Percentiles rank a stretch among this genome's conserved stretches.
Evolutionary conservation across 2,797 vertebrate genomes (phyloP).

Genomic region (Sciurus carolinensis): DNA sequence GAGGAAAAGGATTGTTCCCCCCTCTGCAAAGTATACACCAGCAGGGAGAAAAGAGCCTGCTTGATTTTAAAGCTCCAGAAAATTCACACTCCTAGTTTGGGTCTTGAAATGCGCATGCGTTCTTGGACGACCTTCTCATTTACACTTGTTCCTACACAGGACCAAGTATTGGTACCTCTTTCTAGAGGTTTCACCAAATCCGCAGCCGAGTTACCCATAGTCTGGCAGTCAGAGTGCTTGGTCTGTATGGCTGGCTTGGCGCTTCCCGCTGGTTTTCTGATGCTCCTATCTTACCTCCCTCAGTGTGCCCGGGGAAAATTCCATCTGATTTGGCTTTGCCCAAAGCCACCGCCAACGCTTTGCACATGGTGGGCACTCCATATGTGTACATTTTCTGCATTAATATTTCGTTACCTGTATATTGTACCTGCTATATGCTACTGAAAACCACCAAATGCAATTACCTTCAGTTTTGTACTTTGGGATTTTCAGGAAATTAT

Average conservation of each 20-base stretch:
- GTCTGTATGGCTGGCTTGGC: neutral
- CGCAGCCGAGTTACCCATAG: neutral
- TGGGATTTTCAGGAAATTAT: neutral
- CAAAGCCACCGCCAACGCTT: neutral
- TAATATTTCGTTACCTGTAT: neutral
- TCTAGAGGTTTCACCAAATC: neutral
- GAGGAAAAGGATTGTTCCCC: neutral
- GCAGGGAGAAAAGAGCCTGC: neutral
- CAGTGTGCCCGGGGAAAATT: neutral
- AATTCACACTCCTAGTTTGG: neutral
- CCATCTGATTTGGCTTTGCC: too few relatives aligned
- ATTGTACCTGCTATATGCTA: neutral
- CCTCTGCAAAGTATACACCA: neutral
- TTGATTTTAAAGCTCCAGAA: neutral
- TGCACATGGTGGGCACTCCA: neutral
- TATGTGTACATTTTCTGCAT: neutral
- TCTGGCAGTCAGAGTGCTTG: neutral
- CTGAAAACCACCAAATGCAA: conserved; percentile 2
- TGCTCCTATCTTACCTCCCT: fast-evolving
- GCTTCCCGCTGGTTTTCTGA: too few relatives aligned
- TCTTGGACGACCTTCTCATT: neutral
- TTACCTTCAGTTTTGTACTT: neutral
- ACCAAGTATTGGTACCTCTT: neutral
- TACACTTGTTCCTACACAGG: neutral
- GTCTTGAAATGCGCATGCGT: neutral